phyloP scores from a whole-genome alignment of 2,797 vertebrate species.

The Mycteria americana region DNA sequence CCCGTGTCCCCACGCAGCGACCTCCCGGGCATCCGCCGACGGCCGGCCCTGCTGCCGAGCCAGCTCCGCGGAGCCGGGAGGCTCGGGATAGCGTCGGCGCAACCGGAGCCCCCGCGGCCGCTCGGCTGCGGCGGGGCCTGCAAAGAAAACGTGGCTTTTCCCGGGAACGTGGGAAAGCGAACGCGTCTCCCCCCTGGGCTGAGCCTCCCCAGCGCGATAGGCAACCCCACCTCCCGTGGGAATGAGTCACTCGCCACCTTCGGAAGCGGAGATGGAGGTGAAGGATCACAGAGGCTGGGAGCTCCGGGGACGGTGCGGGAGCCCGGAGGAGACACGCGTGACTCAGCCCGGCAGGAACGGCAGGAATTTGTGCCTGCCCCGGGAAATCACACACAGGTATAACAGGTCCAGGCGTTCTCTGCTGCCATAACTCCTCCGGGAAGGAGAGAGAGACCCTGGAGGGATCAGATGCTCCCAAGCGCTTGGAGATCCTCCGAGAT shows the following conservation, averaged over 20 bases:
- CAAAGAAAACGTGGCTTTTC: background rate
- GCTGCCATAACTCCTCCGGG: background rate
- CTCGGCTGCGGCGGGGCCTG: background rate
- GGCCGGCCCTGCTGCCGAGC: no score
- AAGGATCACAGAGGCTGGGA: background rate
- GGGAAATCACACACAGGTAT: background rate
- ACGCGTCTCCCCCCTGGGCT: background rate
- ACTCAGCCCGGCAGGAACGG: slow-evolving; percentile 16
- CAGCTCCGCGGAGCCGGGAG: background rate
- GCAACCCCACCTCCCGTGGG: background rate
- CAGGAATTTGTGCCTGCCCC: slow-evolving; percentile 23
- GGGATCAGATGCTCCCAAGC: background rate
- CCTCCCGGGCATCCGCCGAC: background rate
- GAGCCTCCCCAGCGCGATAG: background rate
- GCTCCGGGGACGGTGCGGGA: background rate
- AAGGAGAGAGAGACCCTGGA: background rate
- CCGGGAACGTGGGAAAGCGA: background rate
- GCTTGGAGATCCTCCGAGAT: background rate
- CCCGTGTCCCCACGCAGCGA: background rate
- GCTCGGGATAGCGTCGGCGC: background rate
- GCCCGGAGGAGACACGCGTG: background rate
- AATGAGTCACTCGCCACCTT: background rate
- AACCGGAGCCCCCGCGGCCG: background rate
- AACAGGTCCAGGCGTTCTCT: slow-evolving; percentile 32
- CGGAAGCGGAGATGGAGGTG: background rate